Evolutionary conservation across 2,888 invertebrate genomes (phyloP).

Genomic region (Dolichomitus sp.): DNA sequence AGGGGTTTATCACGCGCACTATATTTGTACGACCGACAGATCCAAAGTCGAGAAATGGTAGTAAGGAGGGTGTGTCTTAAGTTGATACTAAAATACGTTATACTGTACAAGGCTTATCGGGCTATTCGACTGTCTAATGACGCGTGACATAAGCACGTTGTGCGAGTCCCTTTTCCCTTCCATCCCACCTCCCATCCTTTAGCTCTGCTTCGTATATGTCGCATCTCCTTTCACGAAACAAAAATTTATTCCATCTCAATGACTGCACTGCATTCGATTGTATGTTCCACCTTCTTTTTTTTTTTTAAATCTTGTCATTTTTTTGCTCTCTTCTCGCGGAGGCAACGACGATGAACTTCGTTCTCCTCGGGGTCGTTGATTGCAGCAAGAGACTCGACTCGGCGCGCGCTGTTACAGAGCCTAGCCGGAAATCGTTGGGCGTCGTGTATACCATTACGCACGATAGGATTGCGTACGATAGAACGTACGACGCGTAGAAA

Average conservation of each 20-base stretch:
- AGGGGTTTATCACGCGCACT: slow-evolving; percentile 1
- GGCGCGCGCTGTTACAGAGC: slow-evolving; percentile 17
- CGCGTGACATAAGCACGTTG: slow-evolving; percentile 65
- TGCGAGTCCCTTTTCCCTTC: slow-evolving; percentile 28
- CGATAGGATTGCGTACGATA: slow-evolving; percentile 51
- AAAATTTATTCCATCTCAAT: slow-evolving; percentile 27
- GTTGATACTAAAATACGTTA: slow-evolving; percentile 54
- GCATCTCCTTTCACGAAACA: slow-evolving; percentile 26
- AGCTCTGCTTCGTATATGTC: slow-evolving; percentile 8
- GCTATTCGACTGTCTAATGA: slow-evolving; percentile 65
- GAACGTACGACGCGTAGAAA: slow-evolving; percentile 1
- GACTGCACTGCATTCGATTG: slow-evolving; percentile 37
- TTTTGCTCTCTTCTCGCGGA: slow-evolving; percentile 34
- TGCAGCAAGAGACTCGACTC: slow-evolving; percentile 50
- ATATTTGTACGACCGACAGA: slow-evolving; percentile 30
- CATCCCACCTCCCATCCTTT: slow-evolving; percentile 22
- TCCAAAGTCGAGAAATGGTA: slow-evolving; percentile 48
- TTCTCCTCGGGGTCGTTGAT: slow-evolving; percentile 70
- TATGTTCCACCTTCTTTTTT: slow-evolving; percentile 27
- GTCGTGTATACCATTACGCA: slow-evolving; percentile 59
- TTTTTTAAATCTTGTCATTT: slow-evolving; percentile 11
- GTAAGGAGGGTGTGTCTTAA: slow-evolving; percentile 61
- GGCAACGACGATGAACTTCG: slow-evolving; percentile 70
- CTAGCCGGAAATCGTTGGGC: slow-evolving; percentile 61
- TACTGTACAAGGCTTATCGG: slow-evolving; percentile 50